These are phyloP conservation scores for Smithornis capensis DNA, from an alignment of 2,113 vertebrate species.

Conservation along the genomic window DNA sequence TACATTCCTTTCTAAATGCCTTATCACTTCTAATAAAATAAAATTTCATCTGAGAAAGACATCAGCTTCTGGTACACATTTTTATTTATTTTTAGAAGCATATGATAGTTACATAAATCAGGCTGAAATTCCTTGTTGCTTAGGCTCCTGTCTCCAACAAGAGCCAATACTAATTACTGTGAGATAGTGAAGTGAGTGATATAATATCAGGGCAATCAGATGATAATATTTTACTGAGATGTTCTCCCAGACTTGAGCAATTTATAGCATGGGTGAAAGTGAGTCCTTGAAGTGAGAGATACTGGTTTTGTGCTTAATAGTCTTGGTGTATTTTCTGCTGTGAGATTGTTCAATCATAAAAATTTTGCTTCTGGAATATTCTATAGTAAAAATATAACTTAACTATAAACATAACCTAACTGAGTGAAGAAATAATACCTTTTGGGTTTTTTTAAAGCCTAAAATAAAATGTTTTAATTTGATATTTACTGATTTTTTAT, in stretches of 20 bases:
- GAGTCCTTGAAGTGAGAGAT: neutral
- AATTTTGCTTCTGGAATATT: neutral
- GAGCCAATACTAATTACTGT: neutral
- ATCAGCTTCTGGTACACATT: neutral
- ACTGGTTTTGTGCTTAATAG: neutral
- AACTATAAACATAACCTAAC: neutral
- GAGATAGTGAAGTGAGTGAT: neutral
- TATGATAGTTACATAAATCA: neutral
- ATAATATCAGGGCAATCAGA: neutral
- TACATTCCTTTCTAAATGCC: neutral
- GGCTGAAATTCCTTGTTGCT: neutral
- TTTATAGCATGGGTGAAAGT: neutral
- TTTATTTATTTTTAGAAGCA: neutral
- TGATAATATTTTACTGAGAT: neutral
- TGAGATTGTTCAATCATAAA: neutral
- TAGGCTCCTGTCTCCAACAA: neutral
- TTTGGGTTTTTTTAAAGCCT: neutral
- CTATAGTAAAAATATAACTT: neutral
- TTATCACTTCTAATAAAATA: neutral
- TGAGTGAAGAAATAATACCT: neutral
- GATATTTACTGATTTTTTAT: neutral
- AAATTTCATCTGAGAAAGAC: neutral
- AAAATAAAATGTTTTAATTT: neutral
- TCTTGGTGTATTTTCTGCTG: neutral
- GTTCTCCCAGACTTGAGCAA: neutral